Percentiles rank a stretch among this genome's conserved stretches.
These are phyloP conservation scores for Manis crassicaudata DNA, from an alignment of 2,797 vertebrate genomes.

Conservation along the genomic window DNA sequence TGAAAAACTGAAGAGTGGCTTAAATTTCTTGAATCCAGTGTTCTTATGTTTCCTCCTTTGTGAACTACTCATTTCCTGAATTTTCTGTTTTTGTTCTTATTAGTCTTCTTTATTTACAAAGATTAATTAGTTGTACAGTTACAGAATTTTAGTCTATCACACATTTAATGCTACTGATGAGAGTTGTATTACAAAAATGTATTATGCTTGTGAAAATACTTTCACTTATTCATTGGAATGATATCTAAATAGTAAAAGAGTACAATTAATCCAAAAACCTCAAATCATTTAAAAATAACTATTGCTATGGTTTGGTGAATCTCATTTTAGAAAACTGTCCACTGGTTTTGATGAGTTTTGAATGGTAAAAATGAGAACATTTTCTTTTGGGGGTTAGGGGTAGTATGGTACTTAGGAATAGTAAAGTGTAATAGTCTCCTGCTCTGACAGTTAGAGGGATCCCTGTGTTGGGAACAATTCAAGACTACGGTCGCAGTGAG, in stretches of 20 bases:
- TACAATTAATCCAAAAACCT: background rate
- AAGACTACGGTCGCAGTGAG: background rate
- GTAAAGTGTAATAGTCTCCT: background rate
- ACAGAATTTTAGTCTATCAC: background rate
- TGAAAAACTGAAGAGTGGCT: background rate
- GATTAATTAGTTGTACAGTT: background rate
- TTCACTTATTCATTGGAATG: background rate
- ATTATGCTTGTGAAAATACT: background rate
- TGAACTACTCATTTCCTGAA: background rate
- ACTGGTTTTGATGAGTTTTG: background rate
- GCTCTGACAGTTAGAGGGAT: background rate
- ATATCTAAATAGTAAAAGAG: background rate
- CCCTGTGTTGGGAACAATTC: background rate
- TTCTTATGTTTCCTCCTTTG: background rate
- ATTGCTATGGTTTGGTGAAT: background rate
- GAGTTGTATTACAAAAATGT: background rate
- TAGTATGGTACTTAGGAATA: background rate
- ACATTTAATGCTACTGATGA: background rate
- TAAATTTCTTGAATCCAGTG: background rate
- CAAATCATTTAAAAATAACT: slow-evolving; percentile 20
- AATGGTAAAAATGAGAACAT: background rate
- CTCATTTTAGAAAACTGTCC: background rate
- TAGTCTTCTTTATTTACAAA: slow-evolving; percentile 4
- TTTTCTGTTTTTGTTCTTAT: background rate
- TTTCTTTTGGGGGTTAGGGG: background rate